A percentile compares a stretch with the other conserved stretches of the same genome.
phyloP scores from a whole-genome alignment of 2,888 invertebrate genomes.

The Pachymerium ferrugineum region DNA sequence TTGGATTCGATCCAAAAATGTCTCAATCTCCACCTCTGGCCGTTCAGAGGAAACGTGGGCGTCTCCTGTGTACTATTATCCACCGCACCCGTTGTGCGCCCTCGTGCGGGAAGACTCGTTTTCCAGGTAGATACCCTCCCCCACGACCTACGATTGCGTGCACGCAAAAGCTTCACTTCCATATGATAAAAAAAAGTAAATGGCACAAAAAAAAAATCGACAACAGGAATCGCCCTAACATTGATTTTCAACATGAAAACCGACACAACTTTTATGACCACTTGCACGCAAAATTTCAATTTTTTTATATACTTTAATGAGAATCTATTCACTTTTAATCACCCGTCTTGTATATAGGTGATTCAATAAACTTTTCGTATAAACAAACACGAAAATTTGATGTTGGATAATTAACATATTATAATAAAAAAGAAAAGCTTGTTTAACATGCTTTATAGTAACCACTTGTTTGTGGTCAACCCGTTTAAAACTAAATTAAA shows the following conservation, averaged over 20 bases:
- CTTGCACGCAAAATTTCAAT: neutral
- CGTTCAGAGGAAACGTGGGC: neutral
- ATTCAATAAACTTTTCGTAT: too few species aligned
- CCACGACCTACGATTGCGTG: neutral
- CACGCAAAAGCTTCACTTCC: neutral
- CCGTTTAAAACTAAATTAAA: neutral
- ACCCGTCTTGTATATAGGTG: too few species aligned
- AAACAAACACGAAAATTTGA: neutral
- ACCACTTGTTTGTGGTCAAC: constrained; percentile 3
- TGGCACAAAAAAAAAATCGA: constrained; percentile 13
- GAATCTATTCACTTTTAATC: constrained; percentile 11
- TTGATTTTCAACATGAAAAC: constrained; percentile 7
- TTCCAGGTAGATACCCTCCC: neutral
- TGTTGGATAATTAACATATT: neutral
- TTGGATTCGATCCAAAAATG: neutral
- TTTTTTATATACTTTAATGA: neutral
- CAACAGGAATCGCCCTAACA: constrained; percentile 4
- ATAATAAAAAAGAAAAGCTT: too few species aligned
- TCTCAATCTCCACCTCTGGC: neutral
- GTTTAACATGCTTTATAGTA: too few species aligned
- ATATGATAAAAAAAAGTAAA: too few species aligned
- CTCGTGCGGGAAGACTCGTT: neutral
- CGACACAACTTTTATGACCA: neutral
- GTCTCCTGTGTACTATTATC: neutral
- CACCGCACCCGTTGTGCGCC: constrained; percentile 8